These are phyloP conservation scores for Rhyacophila evoluta DNA, from an alignment of 2,888 invertebrate genomes.

Conservation along the genomic window DNA sequence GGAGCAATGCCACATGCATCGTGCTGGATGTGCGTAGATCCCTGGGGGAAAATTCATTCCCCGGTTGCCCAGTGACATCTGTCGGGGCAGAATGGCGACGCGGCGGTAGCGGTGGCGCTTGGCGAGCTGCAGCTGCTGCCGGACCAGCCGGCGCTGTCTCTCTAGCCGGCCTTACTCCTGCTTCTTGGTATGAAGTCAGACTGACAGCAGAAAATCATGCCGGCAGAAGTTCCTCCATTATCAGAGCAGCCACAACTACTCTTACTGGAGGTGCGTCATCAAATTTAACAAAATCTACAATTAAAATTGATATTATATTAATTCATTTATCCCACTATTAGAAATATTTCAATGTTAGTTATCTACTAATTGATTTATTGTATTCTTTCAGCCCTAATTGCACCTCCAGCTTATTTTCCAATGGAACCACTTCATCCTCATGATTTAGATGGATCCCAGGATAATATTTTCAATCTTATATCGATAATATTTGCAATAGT, in stretches of 20 bases:
- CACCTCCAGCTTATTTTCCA: conserved; percentile 58
- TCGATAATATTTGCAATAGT: conserved; percentile 56
- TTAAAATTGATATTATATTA: too few species aligned
- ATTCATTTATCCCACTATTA: too few species aligned
- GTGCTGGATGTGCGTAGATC: conserved; percentile 66
- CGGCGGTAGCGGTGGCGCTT: conserved; percentile 60
- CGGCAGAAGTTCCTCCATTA: conserved; percentile 74
- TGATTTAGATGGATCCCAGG: conserved; percentile 55
- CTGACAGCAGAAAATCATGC: conserved; percentile 81
- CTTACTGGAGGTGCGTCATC: conserved; percentile 74
- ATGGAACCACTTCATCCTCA: conserved; percentile 56
- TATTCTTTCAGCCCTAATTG: conserved; percentile 57
- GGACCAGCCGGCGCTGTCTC: conserved; percentile 40
- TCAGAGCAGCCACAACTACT: conserved; percentile 82
- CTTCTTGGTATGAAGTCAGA: conserved; percentile 80
- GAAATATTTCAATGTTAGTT: too few species aligned
- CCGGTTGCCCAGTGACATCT: conserved; percentile 65
- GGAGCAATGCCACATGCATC: conserved; percentile 68
- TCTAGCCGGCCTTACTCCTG: conserved; percentile 75
- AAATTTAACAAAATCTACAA: too few species aligned
- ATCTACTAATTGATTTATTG: too few species aligned
- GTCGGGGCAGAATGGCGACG: conserved; percentile 66
- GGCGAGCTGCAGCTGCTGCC: conserved; percentile 62
- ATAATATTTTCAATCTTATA: conserved; percentile 58
- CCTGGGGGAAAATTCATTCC: conserved; percentile 51